Percentiles rank a stretch among this genome's conserved stretches.
phyloP scores from a whole-genome alignment of 2,888 invertebrate species.

The Ellobium chinense region DNA sequence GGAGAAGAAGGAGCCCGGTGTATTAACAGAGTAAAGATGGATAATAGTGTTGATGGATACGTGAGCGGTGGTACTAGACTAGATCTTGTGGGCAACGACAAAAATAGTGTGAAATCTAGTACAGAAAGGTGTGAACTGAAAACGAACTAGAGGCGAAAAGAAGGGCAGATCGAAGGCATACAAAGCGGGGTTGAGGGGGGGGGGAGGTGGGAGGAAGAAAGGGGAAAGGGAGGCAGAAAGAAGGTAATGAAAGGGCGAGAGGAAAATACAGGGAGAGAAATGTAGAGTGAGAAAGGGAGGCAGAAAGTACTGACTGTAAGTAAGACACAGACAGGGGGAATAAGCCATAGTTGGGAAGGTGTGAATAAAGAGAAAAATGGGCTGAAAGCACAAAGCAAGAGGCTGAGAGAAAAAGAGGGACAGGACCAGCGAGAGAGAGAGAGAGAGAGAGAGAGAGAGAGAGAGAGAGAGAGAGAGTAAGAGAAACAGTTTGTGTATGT shows the following conservation, averaged over 20 bases:
- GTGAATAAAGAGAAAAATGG: not conserved
- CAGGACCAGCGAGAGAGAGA: not conserved
- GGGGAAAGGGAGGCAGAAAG: not conserved
- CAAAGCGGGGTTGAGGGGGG: not conserved
- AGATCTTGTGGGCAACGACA: too few relatives aligned
- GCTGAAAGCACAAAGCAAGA: not conserved
- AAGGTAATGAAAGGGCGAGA: not conserved
- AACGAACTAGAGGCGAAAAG: not conserved
- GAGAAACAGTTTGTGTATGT: constrained; percentile 3
- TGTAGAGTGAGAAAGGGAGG: not conserved
- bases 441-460: not conserved
- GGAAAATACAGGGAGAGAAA: not conserved
- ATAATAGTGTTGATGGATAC: too few relatives aligned
- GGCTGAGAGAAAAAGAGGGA: not conserved
- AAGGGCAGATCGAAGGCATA: not conserved
- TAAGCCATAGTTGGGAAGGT: not conserved
- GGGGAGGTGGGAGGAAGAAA: not conserved
- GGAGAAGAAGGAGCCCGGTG: too few relatives aligned
- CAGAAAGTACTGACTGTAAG: not conserved
- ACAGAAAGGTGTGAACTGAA: not conserved
- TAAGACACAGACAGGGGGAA: not conserved
- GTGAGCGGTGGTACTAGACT: too few relatives aligned
- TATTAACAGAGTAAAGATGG: too few relatives aligned
- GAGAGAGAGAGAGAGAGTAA: not conserved
- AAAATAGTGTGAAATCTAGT: not conserved